These are phyloP conservation scores for Barnardius zonarius DNA, from an alignment of 2,113 vertebrate genomes.

Conservation along the genomic window DNA sequence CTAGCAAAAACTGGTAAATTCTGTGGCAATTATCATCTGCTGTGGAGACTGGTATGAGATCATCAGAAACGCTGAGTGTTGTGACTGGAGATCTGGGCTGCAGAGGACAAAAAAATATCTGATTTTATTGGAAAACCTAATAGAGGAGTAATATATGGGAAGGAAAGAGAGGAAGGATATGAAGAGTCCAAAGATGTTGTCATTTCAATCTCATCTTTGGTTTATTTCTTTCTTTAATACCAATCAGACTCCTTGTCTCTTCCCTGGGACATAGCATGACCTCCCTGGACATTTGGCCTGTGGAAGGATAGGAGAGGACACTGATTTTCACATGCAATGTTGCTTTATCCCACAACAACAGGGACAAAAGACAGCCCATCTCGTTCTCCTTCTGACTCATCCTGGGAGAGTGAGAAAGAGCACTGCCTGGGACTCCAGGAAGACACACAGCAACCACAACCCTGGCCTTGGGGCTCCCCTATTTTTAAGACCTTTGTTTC, in stretches of 20 bases:
- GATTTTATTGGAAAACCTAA: conserved; percentile 11
- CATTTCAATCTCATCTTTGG: background rate
- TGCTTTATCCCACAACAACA: background rate
- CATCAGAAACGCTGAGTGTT: background rate
- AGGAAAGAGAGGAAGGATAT: background rate
- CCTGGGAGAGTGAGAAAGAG: background rate
- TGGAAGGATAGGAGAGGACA: background rate
- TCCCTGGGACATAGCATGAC: background rate
- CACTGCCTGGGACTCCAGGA: background rate
- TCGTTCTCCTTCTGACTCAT: background rate
- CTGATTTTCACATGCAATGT: rapidly evolving
- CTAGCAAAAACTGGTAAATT: background rate
- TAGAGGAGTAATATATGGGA: background rate
- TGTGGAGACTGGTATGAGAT: conserved; percentile 18
- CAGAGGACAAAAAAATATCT: background rate
- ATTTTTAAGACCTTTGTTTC: background rate
- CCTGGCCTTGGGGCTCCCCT: background rate
- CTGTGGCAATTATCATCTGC: background rate
- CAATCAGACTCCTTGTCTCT: background rate
- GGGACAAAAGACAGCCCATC: background rate
- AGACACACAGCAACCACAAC: background rate
- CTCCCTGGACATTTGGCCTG: background rate
- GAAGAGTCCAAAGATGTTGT: background rate
- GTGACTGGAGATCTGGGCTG: background rate
- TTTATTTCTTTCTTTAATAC: background rate